Evolutionary conservation across 1,140 invertebrate genomes (phyloP), one percentile per base, ranked within the genome.

Genomic region (Meteorus sp.): DNA sequence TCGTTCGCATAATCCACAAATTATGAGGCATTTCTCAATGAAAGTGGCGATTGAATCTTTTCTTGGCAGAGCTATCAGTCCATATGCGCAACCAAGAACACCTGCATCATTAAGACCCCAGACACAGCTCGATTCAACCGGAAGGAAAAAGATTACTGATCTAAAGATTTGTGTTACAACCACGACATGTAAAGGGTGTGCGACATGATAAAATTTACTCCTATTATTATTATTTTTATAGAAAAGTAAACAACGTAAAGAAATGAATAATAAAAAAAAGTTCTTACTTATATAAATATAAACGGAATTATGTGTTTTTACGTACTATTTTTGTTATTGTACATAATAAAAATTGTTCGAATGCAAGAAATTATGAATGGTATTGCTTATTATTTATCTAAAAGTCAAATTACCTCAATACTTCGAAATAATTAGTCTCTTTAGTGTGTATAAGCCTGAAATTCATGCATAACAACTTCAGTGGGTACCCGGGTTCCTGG

Each of bases 61-160:
- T 51, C 29, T 51, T 35, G 48, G 48, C 19, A 25, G 48, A 20
- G 35, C 31, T 53, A 25, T 35, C 51, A 39, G 39, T 53, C 51
- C 33, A 41, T 22, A 53, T 53, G 33, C 35, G 13, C 51, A 53
- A 17, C 20, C 33, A 53, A 53, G 33, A 53, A 31, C 31, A 51
- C 15, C 35, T 53, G 51, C 8, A 53, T 53, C 48, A 52, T 52
- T 35, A 27, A 53, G 33, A 53, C 51, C 33, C 35, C 15, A 37
- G 35, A 13, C 31, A 39, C 35, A 37, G 33, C 51, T 53, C 51
- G 51, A 53, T 53, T 37, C 51, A 53, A 53, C 33, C 35, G 51
- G 51, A 25, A 37, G 51, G 51, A 53, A 53, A 53, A 53, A 53
- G 47, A 53, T 41, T 39, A 39, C 51, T 53, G 33, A 35, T 53